Conservation (phyloP, 2,797 vertebrate species). For the Heteromormyrus szaboi region DNA sequence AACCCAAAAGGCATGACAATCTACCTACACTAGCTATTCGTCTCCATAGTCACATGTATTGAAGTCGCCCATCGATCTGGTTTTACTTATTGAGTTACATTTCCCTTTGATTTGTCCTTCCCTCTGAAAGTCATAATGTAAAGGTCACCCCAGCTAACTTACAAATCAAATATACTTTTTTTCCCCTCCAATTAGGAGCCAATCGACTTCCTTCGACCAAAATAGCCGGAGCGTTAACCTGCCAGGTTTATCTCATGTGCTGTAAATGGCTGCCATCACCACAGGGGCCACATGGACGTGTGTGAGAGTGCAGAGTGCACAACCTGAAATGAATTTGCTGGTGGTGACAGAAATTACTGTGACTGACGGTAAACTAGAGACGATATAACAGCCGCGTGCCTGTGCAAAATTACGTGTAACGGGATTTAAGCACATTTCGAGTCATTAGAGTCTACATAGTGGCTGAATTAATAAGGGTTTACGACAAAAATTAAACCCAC, state of each 20-base stretch:
- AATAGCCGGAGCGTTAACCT: not conserved
- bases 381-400: not conserved
- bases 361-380: not conserved
- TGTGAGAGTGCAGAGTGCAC: not conserved
- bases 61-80: not conserved
- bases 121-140: not conserved
- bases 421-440: not conserved
- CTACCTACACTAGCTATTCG: not conserved
- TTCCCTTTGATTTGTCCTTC: not conserved
- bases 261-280: not conserved
- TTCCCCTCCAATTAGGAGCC: not conserved
- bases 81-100: not conserved
- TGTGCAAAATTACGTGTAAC: not conserved
- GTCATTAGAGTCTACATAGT: not conserved
- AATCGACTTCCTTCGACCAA: not conserved
- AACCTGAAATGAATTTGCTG: not conserved
- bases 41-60: not conserved
- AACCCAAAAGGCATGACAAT: not conserved
- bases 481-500: not conserved
- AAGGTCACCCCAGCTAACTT: not conserved
- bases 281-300: not conserved
- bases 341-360: not conserved
- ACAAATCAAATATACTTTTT: not conserved
- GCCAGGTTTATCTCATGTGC: not conserved
- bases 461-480: constrained; percentile 12